Evolutionary conservation across 2,113 vertebrate genomes (phyloP).

Genomic region (Ursus arctos): DNA sequence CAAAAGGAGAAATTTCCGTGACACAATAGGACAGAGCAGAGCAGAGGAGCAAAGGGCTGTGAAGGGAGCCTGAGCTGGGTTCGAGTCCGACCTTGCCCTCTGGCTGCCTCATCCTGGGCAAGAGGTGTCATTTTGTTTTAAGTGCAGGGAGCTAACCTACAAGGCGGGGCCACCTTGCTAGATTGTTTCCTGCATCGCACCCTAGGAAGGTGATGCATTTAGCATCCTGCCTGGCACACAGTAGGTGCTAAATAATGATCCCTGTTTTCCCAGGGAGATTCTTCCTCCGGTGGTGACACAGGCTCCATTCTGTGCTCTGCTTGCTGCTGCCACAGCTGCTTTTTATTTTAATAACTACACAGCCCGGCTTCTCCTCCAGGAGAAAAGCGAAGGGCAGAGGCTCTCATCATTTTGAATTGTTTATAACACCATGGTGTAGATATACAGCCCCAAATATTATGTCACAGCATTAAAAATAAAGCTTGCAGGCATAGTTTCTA

Average conservation of each 20-base stretch:
- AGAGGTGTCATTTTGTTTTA: background rate
- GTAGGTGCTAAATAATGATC: background rate
- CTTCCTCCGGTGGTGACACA: background rate
- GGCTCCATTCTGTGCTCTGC: background rate
- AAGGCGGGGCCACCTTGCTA: background rate
- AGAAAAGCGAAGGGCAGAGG: background rate
- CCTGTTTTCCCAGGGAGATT: background rate
- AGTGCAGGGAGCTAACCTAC: background rate
- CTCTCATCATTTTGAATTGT: background rate
- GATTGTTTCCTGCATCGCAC: background rate
- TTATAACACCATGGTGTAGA: background rate
- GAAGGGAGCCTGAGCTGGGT: background rate
- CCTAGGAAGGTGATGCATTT: no score
- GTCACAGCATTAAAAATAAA: background rate
- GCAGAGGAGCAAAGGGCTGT: background rate
- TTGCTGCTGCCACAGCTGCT: background rate
- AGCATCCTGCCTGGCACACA: background rate
- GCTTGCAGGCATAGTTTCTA: constrained; percentile 28
- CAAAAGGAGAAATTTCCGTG: background rate
- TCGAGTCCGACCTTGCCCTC: background rate
- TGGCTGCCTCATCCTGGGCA: background rate
- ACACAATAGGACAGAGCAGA: background rate
- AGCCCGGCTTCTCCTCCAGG: background rate
- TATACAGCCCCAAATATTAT: background rate
- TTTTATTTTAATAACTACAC: background rate